Evolutionary conservation across 2,113 vertebrate genomes (phyloP).

Genomic region (Turdus rufiventris): DNA sequence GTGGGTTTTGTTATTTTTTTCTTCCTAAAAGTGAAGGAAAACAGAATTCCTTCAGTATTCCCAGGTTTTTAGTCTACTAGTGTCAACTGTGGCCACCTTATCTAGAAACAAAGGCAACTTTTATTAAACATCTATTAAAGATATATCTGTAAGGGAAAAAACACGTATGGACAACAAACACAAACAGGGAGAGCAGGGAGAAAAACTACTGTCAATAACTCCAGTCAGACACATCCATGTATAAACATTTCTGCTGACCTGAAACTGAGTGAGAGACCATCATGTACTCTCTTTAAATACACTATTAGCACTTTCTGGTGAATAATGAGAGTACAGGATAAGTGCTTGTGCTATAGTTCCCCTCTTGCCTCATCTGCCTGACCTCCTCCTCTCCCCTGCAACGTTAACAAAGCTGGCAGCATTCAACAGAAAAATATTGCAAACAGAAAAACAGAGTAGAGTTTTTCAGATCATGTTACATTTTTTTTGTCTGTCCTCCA

Average conservation of each 20-base stretch:
- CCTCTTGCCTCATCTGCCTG: background rate
- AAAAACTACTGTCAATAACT: background rate
- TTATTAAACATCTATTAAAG: background rate
- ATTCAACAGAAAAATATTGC: background rate
- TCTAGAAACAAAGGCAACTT: background rate
- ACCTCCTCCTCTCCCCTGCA: background rate
- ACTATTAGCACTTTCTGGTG: background rate
- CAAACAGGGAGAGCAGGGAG: background rate
- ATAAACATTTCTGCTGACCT: background rate
- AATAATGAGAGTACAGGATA: background rate
- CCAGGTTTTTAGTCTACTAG: background rate
- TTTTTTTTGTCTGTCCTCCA: background rate
- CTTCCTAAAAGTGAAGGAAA: background rate
- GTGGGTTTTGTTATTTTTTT: background rate
- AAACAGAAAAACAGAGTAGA: background rate
- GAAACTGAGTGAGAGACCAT: background rate
- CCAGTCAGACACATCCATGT: background rate
- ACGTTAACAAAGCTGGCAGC: background rate
- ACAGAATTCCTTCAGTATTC: background rate
- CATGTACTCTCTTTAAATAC: background rate
- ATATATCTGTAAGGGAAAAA: background rate
- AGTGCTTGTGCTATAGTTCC: rapidly evolving
- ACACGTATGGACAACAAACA: background rate
- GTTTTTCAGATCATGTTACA: background rate
- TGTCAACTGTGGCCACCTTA: background rate